Evolutionary conservation across 2,888 invertebrate genomes (phyloP), one percentile per base, ranked within the genome.

Genomic region (Ectobius pallidus): DNA sequence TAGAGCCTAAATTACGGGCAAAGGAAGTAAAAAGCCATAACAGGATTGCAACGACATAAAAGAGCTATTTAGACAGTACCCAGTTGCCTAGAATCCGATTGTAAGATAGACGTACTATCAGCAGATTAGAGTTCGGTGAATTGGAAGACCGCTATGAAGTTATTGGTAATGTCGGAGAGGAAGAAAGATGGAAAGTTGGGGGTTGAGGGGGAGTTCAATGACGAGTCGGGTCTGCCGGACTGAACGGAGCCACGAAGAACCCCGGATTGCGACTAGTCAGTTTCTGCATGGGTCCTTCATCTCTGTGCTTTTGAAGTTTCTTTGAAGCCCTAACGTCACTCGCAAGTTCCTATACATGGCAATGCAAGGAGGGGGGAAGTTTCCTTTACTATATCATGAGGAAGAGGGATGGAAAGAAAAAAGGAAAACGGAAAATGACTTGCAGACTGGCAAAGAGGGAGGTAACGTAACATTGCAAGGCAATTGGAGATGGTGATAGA

Each of bases 81-180:
- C 52, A 22, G 22, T 52, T 52, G 52, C 52, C n/a, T 25, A 11
- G 52, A 52, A 52, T 25, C 52, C 25, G 52, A 52, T 25, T 52
- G 11, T 52, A 25, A 52, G 25, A 6, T 52, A n/a, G n/a, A n/a
- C n/a, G n/a, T n/a, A 52, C 52, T 52, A 25, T 52, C 52, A 25
- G 14, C 25, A 25, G 70, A 70, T 58, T 70, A 22, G 70, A 62
- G 70, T 39, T 70, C 70, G 62, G 22, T 70, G 70, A 49, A 44
- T 61, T 44, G 70, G 70, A 70, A 70, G 62, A n/a, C 61, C 62
- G 27, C 58, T 61, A 25, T 58, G 61, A 70, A 70, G 69, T 52
- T 70, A 32, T 62, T 22, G 52, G 52, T n/a, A n/a, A n/a, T n/a
- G n/a, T n/a, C n/a, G n/a, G n/a, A n/a, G n/a, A n/a, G n/a, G n/a